Evolutionary conservation across 2,797 vertebrate genomes (phyloP).

Genomic region (Hipposideros larvatus): DNA sequence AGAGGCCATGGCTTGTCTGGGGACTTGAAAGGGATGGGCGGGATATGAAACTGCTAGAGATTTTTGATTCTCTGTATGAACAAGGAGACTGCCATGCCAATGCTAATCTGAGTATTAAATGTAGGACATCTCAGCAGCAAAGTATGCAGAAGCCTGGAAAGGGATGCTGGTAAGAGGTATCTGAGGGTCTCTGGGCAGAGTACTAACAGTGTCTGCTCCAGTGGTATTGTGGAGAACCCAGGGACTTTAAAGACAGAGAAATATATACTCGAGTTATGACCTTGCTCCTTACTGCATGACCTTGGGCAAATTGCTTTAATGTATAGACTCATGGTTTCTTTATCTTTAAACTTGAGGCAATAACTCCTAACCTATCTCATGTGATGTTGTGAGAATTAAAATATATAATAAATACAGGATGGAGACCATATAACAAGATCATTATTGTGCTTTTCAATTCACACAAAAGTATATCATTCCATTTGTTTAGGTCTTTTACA

Average conservation of each 20-base stretch:
- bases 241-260: not conserved
- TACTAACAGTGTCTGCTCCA: not conserved
- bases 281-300: not conserved
- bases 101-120: not conserved
- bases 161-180: not conserved
- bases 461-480: not conserved
- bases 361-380: not conserved
- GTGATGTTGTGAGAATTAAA: not conserved
- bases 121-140: not conserved
- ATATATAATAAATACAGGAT: not conserved
- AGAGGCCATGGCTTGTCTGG: not conserved
- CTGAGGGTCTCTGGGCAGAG: not conserved
- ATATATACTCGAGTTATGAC: not conserved
- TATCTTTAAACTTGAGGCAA: not conserved
- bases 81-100: not conserved
- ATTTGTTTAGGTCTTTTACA: not conserved
- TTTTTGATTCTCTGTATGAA: not conserved
- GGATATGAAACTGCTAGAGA: conserved; percentile 5
- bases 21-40: not conserved
- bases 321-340: not conserved
- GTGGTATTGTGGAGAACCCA: not conserved
- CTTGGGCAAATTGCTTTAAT: conserved; percentile 24
- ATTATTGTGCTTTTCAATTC: not conserved
- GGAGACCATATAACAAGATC: not conserved
- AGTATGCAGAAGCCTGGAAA: not conserved